These are phyloP conservation scores for Cerceris ruficornis DNA, from an alignment of 2,888 invertebrate species.

Conservation along the genomic window DNA sequence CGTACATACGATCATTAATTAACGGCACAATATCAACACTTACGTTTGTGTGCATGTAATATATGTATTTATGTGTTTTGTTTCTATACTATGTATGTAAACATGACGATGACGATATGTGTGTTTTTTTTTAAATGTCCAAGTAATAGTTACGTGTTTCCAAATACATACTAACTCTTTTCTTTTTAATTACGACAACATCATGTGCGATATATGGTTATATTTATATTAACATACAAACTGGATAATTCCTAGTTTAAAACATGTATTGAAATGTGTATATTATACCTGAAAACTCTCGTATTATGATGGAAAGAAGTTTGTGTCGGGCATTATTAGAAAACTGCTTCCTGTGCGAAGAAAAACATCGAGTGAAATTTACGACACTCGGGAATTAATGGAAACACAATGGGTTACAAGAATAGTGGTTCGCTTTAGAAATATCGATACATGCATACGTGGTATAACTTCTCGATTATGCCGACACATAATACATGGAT, in stretches of 20 bases:
- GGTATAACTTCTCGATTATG: neutral
- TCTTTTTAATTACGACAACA: constrained; percentile 9
- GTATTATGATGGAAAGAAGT: constrained; percentile 19
- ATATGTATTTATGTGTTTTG: constrained; percentile 6
- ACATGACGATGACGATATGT: constrained; percentile 52
- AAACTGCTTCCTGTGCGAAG: constrained; percentile 24
- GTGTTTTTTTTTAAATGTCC: constrained; percentile 6
- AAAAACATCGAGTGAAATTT: constrained; percentile 4
- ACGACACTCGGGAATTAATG: no score
- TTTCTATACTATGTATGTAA: constrained; percentile 12
- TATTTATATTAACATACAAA: constrained; percentile 9
- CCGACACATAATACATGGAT: neutral
- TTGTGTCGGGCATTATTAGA: constrained; percentile 10
- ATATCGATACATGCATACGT: neutral
- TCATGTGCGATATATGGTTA: neutral
- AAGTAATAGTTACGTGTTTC: constrained; percentile 31
- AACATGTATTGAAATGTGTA: neutral
- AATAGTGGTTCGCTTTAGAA: neutral
- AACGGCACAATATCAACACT: constrained; percentile 23
- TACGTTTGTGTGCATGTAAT: constrained; percentile 12
- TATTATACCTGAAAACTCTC: constrained; percentile 4
- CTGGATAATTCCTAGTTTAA: constrained; percentile 10
- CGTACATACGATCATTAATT: constrained; percentile 33
- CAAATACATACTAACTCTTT: neutral
- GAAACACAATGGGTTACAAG: neutral